These are phyloP conservation scores for Habroteleia sp. DNA, from an alignment of 2,888 invertebrate species.

Conservation along the genomic window DNA sequence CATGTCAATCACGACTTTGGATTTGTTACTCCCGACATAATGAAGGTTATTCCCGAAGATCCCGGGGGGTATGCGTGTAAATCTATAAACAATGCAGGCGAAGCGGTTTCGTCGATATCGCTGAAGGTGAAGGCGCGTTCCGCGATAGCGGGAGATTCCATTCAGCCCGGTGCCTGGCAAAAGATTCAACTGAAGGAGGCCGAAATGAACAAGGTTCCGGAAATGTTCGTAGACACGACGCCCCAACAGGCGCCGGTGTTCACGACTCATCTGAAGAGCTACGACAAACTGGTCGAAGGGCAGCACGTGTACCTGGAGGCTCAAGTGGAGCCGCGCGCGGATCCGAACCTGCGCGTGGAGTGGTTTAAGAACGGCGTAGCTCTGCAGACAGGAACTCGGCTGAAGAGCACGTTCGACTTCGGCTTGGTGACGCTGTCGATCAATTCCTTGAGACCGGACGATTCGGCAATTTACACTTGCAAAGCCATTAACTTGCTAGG, in stretches of 20 bases:
- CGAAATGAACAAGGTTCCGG: slow-evolving; percentile 93
- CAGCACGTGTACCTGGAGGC: slow-evolving; percentile 94
- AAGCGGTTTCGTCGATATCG: slow-evolving; percentile 95
- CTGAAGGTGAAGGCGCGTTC: slow-evolving; percentile 93
- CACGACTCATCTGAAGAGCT: slow-evolving; percentile 93
- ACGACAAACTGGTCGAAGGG: slow-evolving; percentile 91
- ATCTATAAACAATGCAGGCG: slow-evolving; percentile 95
- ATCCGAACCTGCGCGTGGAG: slow-evolving; percentile 92
- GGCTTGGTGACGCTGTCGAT: slow-evolving; percentile 96
- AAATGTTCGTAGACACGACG: slow-evolving; percentile 92
- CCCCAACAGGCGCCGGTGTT: slow-evolving; percentile 97
- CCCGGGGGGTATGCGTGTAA: slow-evolving; percentile 97
- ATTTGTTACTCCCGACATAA: slow-evolving; percentile 95
- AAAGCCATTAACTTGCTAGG: slow-evolving; percentile 96
- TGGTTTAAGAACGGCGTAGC: slow-evolving; percentile 96
- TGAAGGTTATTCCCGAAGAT: slow-evolving; percentile 93
- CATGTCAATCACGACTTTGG: slow-evolving; percentile 97
- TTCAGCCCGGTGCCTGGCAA: slow-evolving; percentile 95
- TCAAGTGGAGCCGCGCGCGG: slow-evolving; percentile 94
- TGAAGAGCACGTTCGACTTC: slow-evolving; percentile 97
- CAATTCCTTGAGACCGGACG: slow-evolving; percentile 92
- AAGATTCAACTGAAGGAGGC: slow-evolving; percentile 95
- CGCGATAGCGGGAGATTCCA: slow-evolving; percentile 90
- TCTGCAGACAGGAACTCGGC: slow-evolving; percentile 92
- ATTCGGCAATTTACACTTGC: slow-evolving; percentile 97